These are phyloP conservation scores for Diceros bicornis DNA, from an alignment of 2,797 vertebrate genomes.

Conservation along the genomic window DNA sequence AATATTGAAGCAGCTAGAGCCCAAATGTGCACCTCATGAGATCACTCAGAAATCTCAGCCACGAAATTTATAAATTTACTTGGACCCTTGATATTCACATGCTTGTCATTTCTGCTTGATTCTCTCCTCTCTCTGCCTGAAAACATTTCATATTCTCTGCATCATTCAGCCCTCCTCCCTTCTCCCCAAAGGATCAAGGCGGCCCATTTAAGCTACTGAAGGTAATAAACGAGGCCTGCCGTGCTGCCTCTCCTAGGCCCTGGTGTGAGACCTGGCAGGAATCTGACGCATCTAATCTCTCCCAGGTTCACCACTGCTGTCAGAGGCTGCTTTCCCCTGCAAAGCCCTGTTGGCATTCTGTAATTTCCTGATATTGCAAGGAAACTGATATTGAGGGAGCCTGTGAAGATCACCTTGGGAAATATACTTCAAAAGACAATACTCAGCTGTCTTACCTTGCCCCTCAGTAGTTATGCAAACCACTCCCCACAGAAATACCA, in stretches of 20 bases:
- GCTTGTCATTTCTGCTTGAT: background rate
- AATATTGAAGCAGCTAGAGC: background rate
- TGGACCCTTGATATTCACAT: background rate
- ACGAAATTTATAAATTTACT: background rate
- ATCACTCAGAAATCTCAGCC: background rate
- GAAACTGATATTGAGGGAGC: background rate
- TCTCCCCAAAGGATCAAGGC: background rate
- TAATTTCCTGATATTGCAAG: slow-evolving; percentile 27
- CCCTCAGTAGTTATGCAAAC: slow-evolving; percentile 11
- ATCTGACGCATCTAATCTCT: background rate
- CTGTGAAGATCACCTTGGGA: background rate
- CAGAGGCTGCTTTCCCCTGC: background rate
- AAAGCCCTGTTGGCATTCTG: background rate
- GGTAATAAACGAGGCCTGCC: background rate
- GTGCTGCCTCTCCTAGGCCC: background rate
- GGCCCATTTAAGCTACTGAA: background rate
- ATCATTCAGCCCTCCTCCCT: background rate
- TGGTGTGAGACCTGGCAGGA: background rate
- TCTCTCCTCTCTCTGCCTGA: background rate
- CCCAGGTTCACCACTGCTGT: background rate
- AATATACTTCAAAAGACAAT: slow-evolving; percentile 33
- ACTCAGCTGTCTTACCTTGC: background rate
- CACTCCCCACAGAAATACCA: background rate
- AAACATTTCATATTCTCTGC: background rate
- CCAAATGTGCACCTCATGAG: background rate